These are phyloP conservation scores for Spodoptera exigua DNA, from an alignment of 2,888 invertebrate species.

Conservation along the genomic window DNA sequence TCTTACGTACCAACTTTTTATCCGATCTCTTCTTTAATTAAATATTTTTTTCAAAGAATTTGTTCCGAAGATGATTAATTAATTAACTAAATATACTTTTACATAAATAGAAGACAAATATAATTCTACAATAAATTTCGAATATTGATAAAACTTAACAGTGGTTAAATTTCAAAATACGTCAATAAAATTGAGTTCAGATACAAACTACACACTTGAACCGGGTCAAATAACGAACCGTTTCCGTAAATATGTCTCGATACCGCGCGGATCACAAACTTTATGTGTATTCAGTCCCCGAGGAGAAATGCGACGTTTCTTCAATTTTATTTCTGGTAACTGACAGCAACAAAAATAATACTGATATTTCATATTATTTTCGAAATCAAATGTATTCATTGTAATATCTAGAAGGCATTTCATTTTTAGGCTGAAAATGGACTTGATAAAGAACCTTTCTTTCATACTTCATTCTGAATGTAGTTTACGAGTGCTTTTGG, in stretches of 20 bases:
- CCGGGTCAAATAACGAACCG: constrained; percentile 41
- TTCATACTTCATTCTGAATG: constrained; percentile 2
- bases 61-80: constrained; percentile 48
- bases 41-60: constrained; percentile 38
- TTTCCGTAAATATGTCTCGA: constrained; percentile 47
- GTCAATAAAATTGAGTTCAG: constrained; percentile 22
- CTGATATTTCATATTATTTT: constrained; percentile 29
- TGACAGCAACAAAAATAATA: constrained; percentile 24
- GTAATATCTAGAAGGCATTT: constrained; percentile 18
- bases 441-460: constrained; percentile 5
- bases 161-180: constrained; percentile 30
- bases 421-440: background rate
- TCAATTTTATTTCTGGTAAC: constrained; percentile 42
- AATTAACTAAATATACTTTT: constrained; percentile 8
- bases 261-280: constrained; percentile 40
- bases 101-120: constrained; percentile 3
- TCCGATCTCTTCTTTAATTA: constrained; percentile 42
- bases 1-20: constrained; percentile 45
- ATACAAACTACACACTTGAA: constrained; percentile 40
- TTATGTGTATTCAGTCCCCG: constrained; percentile 48
- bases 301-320: constrained; percentile 36
- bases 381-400: constrained; percentile 8
- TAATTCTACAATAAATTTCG: constrained; percentile 1
- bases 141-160: constrained; percentile 6
- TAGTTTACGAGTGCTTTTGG: constrained; percentile 14